Percentiles rank a stretch among this genome's conserved stretches.
Conservation (phyloP, 2,888 invertebrate species). For the Hipparchia semele region DNA sequence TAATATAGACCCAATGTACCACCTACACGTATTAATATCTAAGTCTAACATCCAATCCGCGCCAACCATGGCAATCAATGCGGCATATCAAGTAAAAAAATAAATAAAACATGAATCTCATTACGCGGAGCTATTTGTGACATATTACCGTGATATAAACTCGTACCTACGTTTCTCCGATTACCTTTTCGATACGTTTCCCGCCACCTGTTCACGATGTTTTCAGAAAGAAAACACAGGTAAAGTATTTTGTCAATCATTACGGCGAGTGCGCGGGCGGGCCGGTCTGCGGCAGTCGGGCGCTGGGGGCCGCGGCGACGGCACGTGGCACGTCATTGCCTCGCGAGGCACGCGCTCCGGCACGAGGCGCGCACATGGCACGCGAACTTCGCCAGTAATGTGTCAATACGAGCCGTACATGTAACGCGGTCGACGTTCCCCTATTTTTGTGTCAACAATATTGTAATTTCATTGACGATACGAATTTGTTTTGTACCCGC, state of each 20-base stretch:
- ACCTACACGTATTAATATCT: background rate
- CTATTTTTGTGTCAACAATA: constrained; percentile 12
- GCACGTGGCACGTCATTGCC: constrained; percentile 49
- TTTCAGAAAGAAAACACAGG: constrained; percentile 66
- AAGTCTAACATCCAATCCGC: background rate
- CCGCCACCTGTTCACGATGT: constrained; percentile 50
- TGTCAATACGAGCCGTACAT: constrained; percentile 25
- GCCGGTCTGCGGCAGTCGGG: constrained; percentile 46
- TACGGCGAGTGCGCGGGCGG: constrained; percentile 51
- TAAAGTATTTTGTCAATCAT: constrained; percentile 78
- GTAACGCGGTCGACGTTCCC: constrained; percentile 21
- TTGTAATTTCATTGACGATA: background rate
- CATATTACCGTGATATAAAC: background rate
- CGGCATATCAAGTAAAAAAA: constrained; percentile 8
- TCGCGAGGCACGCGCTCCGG: constrained; percentile 39
- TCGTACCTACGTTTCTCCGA: constrained; percentile 9
- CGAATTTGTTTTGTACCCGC: background rate
- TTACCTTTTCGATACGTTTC: constrained; percentile 37
- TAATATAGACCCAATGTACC: background rate
- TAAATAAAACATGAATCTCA: constrained; percentile 6
- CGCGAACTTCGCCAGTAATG: constrained; percentile 30
- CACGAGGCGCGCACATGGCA: constrained; percentile 39
- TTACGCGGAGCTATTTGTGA: background rate
- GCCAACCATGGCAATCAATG: background rate
- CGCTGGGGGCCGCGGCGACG: constrained; percentile 52